Percentiles rank a stretch among this genome's conserved stretches.
These are phyloP conservation scores for Sigmodon hispidus DNA, from an alignment of 2,113 vertebrate genomes.

Conservation along the genomic window DNA sequence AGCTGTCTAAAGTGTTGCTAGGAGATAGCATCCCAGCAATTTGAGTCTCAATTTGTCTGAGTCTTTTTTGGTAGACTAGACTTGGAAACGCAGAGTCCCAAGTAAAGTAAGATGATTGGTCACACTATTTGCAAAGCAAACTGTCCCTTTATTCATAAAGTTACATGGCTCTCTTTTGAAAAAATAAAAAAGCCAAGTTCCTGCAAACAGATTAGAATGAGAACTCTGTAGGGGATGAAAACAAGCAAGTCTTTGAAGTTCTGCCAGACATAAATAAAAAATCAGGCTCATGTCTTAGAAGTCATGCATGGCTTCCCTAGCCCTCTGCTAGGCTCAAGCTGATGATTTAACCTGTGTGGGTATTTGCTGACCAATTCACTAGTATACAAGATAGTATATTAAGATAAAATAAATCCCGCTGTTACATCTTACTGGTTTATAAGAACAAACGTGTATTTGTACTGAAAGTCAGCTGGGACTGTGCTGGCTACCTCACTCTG, in stretches of 20 bases:
- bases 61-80: slow-evolving; percentile 1
- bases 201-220: slow-evolving; percentile 18
- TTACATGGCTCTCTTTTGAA: background rate
- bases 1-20: slow-evolving; percentile 2
- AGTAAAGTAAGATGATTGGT: background rate
- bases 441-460: slow-evolving; percentile 25
- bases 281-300: background rate
- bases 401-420: background rate
- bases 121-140: background rate
- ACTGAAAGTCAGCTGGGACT: background rate
- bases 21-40: background rate
- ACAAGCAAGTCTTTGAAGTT: slow-evolving; percentile 8
- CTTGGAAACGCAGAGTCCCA: background rate
- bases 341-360: background rate
- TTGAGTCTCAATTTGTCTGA: background rate
- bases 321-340: background rate
- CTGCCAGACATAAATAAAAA: slow-evolving; percentile 5
- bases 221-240: background rate
- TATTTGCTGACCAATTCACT: background rate
- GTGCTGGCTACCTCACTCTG: background rate
- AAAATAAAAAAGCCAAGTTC: slow-evolving; percentile 7
- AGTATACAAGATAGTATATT: background rate
- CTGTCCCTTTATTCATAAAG: background rate
- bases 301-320: background rate
- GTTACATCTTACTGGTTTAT: background rate